Evolutionary conservation across 2,113 vertebrate species (phyloP).

Genomic region (Microtus oregoni): DNA sequence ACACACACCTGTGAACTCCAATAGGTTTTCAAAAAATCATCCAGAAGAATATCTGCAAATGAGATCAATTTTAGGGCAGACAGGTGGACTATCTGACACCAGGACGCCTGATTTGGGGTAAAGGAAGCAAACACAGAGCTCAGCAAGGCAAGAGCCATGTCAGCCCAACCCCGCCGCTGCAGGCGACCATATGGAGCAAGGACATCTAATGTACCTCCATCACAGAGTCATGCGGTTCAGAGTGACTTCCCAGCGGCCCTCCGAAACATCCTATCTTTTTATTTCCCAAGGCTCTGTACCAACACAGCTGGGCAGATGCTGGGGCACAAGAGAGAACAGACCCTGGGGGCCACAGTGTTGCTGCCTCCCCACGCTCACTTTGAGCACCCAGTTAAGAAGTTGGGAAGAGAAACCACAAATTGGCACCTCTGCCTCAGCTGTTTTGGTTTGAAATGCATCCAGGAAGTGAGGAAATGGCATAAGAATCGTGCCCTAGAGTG

Average conservation of each 20-base stretch:
- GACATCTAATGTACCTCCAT: background rate
- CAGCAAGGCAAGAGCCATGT: background rate
- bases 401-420: conserved; percentile 24
- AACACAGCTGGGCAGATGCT: background rate
- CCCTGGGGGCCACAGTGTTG: fast-evolving
- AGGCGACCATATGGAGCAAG: fast-evolving
- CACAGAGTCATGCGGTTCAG: too few relatives aligned
- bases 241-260: background rate
- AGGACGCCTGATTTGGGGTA: background rate
- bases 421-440: conserved; percentile 76
- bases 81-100: background rate
- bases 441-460: conserved; percentile 79
- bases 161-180: background rate
- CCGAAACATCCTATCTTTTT: background rate
- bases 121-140: background rate
- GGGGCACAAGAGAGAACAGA: background rate
- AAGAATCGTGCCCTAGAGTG: conserved; percentile 76
- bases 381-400: background rate
- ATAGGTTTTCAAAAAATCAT: background rate
- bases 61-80: background rate
- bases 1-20: background rate
- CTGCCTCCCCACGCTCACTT: background rate
- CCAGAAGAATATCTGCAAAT: background rate
- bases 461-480: conserved; percentile 74
- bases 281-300: background rate